Evolutionary conservation across 2,888 invertebrate species (phyloP).

Genomic region (Spisula subtruncata): DNA sequence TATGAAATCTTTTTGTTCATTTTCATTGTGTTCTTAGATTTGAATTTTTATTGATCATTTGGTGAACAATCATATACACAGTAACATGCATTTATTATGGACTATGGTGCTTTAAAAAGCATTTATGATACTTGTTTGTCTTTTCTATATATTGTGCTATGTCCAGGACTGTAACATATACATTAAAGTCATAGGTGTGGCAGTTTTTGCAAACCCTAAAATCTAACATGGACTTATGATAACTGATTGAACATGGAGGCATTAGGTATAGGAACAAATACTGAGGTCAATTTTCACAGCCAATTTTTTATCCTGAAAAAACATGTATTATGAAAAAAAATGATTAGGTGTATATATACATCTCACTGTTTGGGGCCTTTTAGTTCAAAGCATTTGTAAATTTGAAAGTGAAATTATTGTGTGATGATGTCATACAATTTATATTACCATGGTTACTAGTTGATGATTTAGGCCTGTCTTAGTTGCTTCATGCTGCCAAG

Average conservation of each 20-base stretch:
- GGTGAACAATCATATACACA: not conserved
- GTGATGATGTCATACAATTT: not conserved
- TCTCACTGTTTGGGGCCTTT: not conserved
- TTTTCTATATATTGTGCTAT: not conserved
- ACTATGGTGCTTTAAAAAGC: not conserved
- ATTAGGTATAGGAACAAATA: too few species aligned
- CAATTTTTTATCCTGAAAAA: too few species aligned
- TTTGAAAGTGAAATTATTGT: not conserved
- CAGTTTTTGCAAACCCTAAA: too few species aligned
- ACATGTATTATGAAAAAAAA: too few species aligned
- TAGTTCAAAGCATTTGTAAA: slow-evolving; percentile 15
- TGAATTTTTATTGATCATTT: not conserved
- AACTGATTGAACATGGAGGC: too few species aligned
- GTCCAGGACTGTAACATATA: too few species aligned
- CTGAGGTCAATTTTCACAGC: too few species aligned
- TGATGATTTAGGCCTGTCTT: not conserved
- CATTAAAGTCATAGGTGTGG: too few species aligned
- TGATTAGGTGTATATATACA: not conserved
- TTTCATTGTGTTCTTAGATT: slow-evolving; percentile 12
- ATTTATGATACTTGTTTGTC: not conserved
- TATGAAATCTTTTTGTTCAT: not conserved
- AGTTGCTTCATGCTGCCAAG: not conserved
- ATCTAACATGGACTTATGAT: too few species aligned
- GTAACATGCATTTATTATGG: slow-evolving; percentile 7
- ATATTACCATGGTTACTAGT: not conserved